Evolutionary conservation across 2,888 invertebrate genomes (phyloP).

Genomic region (Melinaea marsaeus): DNA sequence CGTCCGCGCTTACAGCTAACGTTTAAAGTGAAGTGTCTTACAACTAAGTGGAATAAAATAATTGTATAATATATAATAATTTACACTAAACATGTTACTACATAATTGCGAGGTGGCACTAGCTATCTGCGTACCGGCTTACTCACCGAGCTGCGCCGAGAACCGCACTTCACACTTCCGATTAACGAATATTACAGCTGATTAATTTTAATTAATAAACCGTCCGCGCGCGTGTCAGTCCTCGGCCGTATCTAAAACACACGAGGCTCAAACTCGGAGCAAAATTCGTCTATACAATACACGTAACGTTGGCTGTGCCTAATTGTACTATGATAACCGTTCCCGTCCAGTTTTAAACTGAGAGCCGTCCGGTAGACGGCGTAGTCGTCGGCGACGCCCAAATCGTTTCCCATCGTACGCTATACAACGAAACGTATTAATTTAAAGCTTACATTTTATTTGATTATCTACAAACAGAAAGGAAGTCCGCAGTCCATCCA

Average conservation of each 20-base stretch:
- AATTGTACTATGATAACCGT: conserved; percentile 52
- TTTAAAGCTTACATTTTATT: conserved; percentile 41
- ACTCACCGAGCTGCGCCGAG: conserved; percentile 35
- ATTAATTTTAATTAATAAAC: not conserved
- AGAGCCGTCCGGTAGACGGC: not conserved
- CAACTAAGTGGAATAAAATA: conserved; percentile 66
- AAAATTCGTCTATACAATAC: conserved; percentile 35
- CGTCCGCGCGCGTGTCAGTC: too few species aligned
- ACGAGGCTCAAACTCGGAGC: conserved; percentile 34
- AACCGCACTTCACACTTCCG: conserved; percentile 19
- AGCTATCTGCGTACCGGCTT: conserved; percentile 57
- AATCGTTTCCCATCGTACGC: not conserved
- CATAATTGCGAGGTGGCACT: conserved; percentile 69
- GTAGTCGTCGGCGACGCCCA: conserved; percentile 30
- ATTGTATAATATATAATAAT: conserved; percentile 41
- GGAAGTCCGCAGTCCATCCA: conserved; percentile 21
- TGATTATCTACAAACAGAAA: conserved; percentile 27
- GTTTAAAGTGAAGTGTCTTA: conserved; percentile 63
- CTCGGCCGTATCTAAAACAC: conserved; percentile 24
- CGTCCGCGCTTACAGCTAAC: conserved; percentile 60
- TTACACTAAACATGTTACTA: conserved; percentile 57
- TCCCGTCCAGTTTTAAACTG: conserved; percentile 33
- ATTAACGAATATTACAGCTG: not conserved
- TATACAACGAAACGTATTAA: conserved; percentile 24
- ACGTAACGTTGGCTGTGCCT: conserved; percentile 50